A percentile compares a stretch with the other conserved stretches of the same genome.
Conservation (phyloP, 2,797 vertebrate genomes). For the Scolopax bukidnonensis region DNA sequence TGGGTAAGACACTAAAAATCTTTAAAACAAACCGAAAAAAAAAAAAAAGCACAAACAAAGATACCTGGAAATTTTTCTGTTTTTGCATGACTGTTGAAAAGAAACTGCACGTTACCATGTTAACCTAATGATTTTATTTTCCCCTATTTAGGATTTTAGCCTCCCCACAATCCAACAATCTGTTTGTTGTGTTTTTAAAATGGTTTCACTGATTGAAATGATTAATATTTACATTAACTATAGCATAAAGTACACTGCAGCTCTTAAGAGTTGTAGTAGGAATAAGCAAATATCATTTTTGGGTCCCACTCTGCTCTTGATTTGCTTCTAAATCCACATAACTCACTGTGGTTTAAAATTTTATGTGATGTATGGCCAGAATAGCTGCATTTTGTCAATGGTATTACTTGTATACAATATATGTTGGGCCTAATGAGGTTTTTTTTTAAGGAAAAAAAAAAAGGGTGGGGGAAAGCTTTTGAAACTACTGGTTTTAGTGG, state of each 20-base stretch:
- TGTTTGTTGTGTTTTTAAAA: conserved; percentile 10
- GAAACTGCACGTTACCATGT: conserved; percentile 44
- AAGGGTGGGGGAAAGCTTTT: not conserved
- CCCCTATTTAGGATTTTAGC: not conserved
- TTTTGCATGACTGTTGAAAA: conserved; percentile 67
- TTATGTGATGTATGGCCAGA: not conserved
- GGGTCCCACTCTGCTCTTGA: not conserved
- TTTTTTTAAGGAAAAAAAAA: not conserved
- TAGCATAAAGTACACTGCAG: not conserved
- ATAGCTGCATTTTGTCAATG: not conserved
- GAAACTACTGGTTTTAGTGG: not conserved
- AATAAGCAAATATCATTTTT: not conserved
- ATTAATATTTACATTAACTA: not conserved
- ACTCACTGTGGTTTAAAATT: not conserved
- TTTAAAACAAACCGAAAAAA: conserved; percentile 57
- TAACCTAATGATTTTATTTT: conserved; percentile 36
- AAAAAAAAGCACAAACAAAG: conserved; percentile 48
- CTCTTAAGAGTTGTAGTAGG: not conserved
- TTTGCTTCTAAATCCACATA: not conserved
- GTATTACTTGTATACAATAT: not conserved
- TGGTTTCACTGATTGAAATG: not conserved
- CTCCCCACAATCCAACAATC: not conserved
- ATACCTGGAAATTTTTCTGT: conserved; percentile 41
- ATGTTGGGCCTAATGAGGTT: not conserved
- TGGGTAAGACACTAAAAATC: conserved; percentile 85